phyloP scores from a whole-genome alignment of 2,113 vertebrate genomes.

The Anas platyrhynchos region DNA sequence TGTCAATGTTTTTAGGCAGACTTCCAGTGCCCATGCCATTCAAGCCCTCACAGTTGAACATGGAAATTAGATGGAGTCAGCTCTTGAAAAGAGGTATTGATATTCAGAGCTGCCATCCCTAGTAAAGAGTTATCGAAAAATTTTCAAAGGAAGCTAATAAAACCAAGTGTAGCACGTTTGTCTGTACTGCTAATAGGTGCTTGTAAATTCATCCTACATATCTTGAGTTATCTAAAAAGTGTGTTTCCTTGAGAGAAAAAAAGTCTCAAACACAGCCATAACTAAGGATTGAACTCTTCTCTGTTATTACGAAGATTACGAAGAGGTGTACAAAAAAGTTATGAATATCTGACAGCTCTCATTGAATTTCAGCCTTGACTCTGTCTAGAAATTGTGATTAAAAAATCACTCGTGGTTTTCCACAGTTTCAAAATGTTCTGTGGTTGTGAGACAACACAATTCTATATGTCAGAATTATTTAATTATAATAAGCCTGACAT shows the following conservation, averaged over 20 bases:
- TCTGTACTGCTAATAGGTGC: background rate
- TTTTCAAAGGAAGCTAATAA: background rate
- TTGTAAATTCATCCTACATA: background rate
- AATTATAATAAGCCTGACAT: background rate
- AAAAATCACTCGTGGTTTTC: background rate
- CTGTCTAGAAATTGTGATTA: background rate
- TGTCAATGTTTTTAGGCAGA: background rate
- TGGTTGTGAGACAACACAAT: background rate
- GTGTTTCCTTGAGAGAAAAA: background rate
- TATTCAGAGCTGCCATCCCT: background rate
- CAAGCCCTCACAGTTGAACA: background rate
- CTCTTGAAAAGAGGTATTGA: background rate
- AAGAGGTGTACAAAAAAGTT: background rate
- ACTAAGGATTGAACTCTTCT: background rate
- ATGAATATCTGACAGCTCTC: background rate
- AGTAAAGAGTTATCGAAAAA: conserved; percentile 8
- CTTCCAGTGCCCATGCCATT: background rate
- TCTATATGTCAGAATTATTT: background rate
- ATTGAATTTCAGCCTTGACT: background rate
- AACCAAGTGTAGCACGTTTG: background rate
- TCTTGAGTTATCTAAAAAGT: background rate
- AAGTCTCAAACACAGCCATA: background rate
- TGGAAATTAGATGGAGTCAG: background rate
- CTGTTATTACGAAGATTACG: background rate
- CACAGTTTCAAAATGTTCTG: background rate